Percentiles rank a stretch among this genome's conserved stretches.
phyloP scores from a whole-genome alignment of 2,888 invertebrate genomes.

The Lingula anatina region DNA sequence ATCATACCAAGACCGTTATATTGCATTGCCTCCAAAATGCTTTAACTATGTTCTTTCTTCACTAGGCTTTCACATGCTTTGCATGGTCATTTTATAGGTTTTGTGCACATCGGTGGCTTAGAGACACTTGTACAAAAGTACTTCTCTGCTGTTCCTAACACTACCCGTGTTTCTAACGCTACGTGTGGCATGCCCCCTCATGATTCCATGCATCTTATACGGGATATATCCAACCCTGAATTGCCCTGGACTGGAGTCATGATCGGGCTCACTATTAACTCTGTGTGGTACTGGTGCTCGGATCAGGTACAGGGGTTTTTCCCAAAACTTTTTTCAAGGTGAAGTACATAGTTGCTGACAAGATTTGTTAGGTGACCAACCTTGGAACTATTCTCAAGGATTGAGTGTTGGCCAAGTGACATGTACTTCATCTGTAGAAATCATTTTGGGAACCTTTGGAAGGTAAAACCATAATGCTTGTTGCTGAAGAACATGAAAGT shows the following conservation, averaged over 20 bases:
- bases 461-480: no score
- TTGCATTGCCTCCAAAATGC: no score
- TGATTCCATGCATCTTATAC: constrained; percentile 40
- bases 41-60: no score
- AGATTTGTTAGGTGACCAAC: no score
- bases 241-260: constrained; percentile 44
- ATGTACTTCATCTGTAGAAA: no score
- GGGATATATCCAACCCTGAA: constrained; percentile 24
- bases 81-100: no score
- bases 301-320: constrained; percentile 39
- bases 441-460: no score
- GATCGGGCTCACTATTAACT: constrained; percentile 53
- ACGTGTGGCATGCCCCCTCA: constrained; percentile 33
- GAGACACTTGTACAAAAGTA: constrained; percentile 50
- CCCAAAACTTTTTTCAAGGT: not conserved
- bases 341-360: not conserved
- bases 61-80: no score
- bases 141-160: constrained; percentile 34
- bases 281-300: constrained; percentile 55
- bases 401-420: no score
- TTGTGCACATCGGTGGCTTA: constrained; percentile 54
- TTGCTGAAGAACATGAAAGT: no score
- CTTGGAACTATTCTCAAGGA: no score
- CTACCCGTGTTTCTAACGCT: constrained; percentile 19
- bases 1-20: no score